Evolutionary conservation across 2,113 vertebrate species (phyloP), one percentile per base, ranked within the genome.

Genomic region (Etheostoma spectabile): DNA sequence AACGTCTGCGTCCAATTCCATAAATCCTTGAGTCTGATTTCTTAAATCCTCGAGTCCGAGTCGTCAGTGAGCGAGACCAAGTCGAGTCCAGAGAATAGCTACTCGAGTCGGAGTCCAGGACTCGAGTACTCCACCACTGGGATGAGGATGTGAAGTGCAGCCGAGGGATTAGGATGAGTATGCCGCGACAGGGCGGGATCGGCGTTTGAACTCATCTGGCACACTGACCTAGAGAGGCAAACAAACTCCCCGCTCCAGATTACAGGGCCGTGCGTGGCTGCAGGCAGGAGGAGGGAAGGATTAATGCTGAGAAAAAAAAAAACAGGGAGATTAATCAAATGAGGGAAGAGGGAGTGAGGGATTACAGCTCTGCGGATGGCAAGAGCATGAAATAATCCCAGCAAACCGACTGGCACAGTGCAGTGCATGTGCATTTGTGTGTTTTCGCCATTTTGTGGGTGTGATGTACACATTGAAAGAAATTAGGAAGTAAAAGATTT

Each of bases 221-320:
- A 93, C 74, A 92, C 79, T 93, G 90, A 92, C 92, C 89, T 65
- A 84, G 82, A 91, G 90, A 92, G 48, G 87, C 82, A 78, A 83
- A 74, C 83, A 57, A 90, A 83, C 80, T 82, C 85, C 63, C 74
- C 60, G 83, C 74, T 79, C 85, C 87, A 88, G 91, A 92, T 94
- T 92, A 92, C 60, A 88, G 81, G 59, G 22, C 74, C 19, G 0
- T 42, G 66, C 16, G 0, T 42, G 66, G 68, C 62, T 77, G 81
- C 19, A 35, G 46, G 64, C 56, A 68, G 22, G 64, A 68, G 69
- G 57, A 27, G 46, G 42, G 53, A 55, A 62, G 85, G 89, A 88
- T 90, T 91, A 90, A 63, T 18, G 13, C 52, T 62, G 69, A 77
- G 73, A 79, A 77, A 75, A 75, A 73, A 82, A 75, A 87, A 88